phyloP scores from a whole-genome alignment of 2,888 invertebrate genomes.

The Fissipunctia ypsillon region DNA sequence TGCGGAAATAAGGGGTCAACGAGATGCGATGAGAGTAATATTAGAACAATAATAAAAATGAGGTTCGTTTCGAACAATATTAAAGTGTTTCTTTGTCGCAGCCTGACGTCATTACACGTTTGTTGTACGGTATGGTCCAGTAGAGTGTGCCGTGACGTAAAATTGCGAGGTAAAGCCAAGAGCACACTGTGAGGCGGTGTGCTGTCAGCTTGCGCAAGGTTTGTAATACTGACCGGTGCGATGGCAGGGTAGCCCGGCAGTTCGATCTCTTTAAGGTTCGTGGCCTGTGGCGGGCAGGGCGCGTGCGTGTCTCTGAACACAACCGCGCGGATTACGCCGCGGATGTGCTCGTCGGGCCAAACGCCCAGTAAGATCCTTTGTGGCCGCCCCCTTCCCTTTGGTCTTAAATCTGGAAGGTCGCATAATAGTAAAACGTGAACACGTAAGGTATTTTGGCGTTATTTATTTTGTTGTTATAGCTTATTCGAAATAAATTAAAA shows the following conservation, averaged over 20 bases:
- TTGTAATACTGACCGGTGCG: slow-evolving; percentile 86
- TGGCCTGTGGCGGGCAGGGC: slow-evolving; percentile 91
- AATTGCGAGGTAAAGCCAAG: slow-evolving; percentile 32
- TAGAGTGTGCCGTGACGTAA: slow-evolving; percentile 31
- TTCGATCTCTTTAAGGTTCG: slow-evolving; percentile 94
- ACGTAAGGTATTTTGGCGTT: slow-evolving; percentile 72
- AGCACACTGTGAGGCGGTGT: slow-evolving; percentile 10
- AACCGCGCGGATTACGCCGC: slow-evolving; percentile 97
- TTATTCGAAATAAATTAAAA: slow-evolving; percentile 40
- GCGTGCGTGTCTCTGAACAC: slow-evolving; percentile 96
- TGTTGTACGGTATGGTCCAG: neutral
- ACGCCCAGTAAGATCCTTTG: slow-evolving; percentile 97
- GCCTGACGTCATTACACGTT: slow-evolving; percentile 32
- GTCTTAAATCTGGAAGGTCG: slow-evolving; percentile 94
- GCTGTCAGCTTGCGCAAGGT: slow-evolving; percentile 38
- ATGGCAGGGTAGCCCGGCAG: slow-evolving; percentile 85
- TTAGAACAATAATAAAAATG: slow-evolving; percentile 14
- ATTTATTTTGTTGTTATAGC: slow-evolving; percentile 38
- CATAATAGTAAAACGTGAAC: slow-evolving; percentile 89
- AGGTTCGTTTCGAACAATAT: slow-evolving; percentile 16
- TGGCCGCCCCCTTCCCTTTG: slow-evolving; percentile 97
- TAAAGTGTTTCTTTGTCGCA: slow-evolving; percentile 28
- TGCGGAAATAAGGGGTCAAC: slow-evolving; percentile 45
- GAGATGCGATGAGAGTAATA: slow-evolving; percentile 25
- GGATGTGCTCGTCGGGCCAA: slow-evolving; percentile 98